Conservation (phyloP, 2,888 invertebrate species). For the Cephus spinipes region DNA sequence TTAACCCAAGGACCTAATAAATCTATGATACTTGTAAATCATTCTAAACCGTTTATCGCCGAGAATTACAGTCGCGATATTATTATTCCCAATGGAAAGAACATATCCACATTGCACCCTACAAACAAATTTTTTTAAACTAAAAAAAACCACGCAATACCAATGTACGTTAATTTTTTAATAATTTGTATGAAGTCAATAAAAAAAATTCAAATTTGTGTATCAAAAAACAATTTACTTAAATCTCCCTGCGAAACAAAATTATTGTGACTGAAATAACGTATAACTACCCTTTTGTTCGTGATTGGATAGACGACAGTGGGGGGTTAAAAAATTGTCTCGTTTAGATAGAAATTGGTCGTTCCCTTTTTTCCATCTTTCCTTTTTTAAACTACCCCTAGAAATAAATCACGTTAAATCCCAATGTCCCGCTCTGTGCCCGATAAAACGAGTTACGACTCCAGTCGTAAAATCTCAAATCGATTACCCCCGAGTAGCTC, state of each 20-base stretch:
- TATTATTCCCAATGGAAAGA: too few species aligned
- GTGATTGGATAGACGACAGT: background rate
- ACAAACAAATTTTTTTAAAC: too few species aligned
- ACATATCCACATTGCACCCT: too few species aligned
- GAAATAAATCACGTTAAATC: slow-evolving; percentile 15
- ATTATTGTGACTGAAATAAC: background rate
- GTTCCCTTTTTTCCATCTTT: background rate
- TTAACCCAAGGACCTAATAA: slow-evolving; percentile 11
- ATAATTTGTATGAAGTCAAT: too few species aligned
- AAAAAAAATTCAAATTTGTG: background rate
- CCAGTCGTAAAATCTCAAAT: slow-evolving; percentile 19
- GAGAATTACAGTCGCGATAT: too few species aligned
- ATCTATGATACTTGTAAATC: slow-evolving; percentile 16
- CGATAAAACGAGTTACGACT: slow-evolving; percentile 24
- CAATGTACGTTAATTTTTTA: background rate
- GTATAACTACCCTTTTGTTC: background rate
- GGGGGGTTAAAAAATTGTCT: background rate
- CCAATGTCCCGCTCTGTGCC: slow-evolving; percentile 6
- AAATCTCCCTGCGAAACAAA: background rate
- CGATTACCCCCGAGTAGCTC: slow-evolving; percentile 10
- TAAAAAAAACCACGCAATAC: too few species aligned
- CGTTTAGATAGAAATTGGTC: background rate
- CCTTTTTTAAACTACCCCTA: slow-evolving; percentile 6
- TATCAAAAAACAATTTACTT: background rate
- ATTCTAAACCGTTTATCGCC: background rate